These are phyloP conservation scores for Pararge aegeria DNA, from an alignment of 1,140 invertebrate genomes.

Conservation along the genomic window DNA sequence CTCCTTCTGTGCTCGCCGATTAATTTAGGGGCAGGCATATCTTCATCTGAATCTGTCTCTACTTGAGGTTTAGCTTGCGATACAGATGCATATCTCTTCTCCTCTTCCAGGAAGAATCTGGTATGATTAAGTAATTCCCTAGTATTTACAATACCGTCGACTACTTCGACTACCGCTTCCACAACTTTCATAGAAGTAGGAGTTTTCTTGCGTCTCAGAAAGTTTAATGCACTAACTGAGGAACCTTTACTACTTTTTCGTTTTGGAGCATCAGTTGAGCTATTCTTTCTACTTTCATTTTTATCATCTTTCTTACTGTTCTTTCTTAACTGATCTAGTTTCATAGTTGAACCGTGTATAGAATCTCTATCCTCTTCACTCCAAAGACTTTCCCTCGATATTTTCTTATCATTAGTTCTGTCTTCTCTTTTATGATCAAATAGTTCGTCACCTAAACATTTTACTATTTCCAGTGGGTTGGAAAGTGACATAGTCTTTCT, in stretches of 20 bases:
- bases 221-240: conserved; percentile 69
- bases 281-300: conserved; percentile 49
- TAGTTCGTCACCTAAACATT: conserved; percentile 71
- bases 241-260: conserved; percentile 70
- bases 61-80: conserved; percentile 42
- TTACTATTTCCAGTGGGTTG: conserved; percentile 84
- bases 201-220: conserved; percentile 69
- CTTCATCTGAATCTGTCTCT: conserved; percentile 71
- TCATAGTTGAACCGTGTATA: conserved; percentile 60
- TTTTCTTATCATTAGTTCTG: conserved; percentile 70
- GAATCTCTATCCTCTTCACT: conserved; percentile 71
- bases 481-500: conserved; percentile 91
- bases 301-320: conserved; percentile 70
- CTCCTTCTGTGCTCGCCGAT: conserved; percentile 64
- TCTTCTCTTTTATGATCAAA: conserved; percentile 72
- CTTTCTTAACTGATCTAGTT: conserved; percentile 62
- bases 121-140: conserved; percentile 66
- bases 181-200: conserved; percentile 62
- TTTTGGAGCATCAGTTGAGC: conserved; percentile 60
- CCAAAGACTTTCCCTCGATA: conserved; percentile 72
- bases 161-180: conserved; percentile 61
- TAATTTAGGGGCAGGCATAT: conserved; percentile 55
- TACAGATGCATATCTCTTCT: conserved; percentile 53
- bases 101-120: conserved; percentile 67
- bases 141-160: conserved; percentile 44